These are phyloP conservation scores for Rotaria socialis DNA, from an alignment of 2,888 invertebrate species.

Conservation along the genomic window DNA sequence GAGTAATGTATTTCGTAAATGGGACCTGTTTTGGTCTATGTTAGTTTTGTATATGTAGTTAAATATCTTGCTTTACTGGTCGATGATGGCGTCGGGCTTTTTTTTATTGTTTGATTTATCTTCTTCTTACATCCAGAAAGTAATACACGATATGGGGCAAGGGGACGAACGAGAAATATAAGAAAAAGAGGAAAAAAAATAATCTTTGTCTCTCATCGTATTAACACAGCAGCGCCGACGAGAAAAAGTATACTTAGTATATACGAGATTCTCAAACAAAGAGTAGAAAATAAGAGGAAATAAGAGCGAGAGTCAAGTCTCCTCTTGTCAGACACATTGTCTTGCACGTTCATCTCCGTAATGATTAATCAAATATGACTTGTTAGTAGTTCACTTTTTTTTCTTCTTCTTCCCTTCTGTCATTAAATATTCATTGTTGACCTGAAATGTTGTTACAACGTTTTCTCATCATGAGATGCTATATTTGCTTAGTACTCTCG, in stretches of 20 bases:
- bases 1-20: neutral
- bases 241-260: neutral
- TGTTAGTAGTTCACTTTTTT: neutral
- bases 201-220: neutral
- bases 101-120: conserved; percentile 28
- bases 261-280: conserved; percentile 9
- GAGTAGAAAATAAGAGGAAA: neutral
- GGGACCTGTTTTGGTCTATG: neutral
- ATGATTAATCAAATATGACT: neutral
- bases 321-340: neutral
- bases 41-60: neutral
- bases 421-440: too few relatives aligned
- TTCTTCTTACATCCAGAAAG: neutral
- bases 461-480: too few relatives aligned
- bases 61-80: neutral
- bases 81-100: neutral
- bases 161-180: neutral
- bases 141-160: neutral
- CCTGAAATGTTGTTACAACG: too few relatives aligned
- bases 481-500: too few relatives aligned
- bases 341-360: neutral
- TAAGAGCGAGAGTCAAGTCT: conserved; percentile 7
- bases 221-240: neutral
- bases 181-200: neutral
- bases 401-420: neutral